Evolutionary conservation across 2,113 vertebrate species (phyloP).

Genomic region (Archocentrus centrarchus): DNA sequence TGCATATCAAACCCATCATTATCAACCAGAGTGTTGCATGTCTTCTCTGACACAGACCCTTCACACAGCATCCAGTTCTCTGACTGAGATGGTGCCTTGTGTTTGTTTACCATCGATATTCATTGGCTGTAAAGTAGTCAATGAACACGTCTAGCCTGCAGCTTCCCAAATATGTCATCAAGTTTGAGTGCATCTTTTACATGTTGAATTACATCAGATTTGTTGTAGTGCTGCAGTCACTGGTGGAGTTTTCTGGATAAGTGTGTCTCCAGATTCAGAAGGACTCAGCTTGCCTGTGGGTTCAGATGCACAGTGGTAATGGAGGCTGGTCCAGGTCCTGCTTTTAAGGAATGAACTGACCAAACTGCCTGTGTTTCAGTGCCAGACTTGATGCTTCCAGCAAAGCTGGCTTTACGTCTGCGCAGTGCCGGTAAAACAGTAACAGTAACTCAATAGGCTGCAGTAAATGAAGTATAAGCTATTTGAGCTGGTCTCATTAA

Average conservation of each 20-base stretch:
- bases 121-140: background rate
- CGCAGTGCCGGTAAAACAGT: background rate
- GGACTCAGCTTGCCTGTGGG: background rate
- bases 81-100: background rate
- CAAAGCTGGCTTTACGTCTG: background rate
- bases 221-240: too few relatives aligned
- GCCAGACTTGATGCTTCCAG: fast-evolving
- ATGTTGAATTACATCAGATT: too few relatives aligned
- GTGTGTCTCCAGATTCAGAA: background rate
- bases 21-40: background rate
- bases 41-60: background rate
- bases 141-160: background rate
- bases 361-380: background rate
- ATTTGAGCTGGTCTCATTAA: background rate
- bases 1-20: background rate
- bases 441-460: background rate
- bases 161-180: background rate
- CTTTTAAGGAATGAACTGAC: background rate
- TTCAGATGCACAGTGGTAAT: background rate
- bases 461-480: background rate
- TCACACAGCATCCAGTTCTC: background rate
- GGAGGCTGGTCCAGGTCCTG: background rate
- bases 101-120: background rate
- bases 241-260: too few relatives aligned
- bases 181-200: background rate